Evolutionary conservation across 1,140 invertebrate genomes (phyloP).

Genomic region (Laupala kohalensis): DNA sequence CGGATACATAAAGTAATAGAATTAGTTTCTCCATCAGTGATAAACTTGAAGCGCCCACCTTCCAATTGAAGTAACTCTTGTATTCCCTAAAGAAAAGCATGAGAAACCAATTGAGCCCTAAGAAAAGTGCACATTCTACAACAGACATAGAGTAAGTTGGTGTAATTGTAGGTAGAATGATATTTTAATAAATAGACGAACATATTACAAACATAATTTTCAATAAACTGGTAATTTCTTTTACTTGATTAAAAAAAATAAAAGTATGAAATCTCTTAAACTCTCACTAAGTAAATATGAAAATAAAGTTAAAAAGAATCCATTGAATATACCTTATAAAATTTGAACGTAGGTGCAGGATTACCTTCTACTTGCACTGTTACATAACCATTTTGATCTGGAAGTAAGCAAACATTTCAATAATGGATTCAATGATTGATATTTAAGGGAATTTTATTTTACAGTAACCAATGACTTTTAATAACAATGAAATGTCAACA

Average conservation of each 20-base stretch:
- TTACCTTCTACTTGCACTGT: conserved; percentile 81
- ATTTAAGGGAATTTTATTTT: background rate
- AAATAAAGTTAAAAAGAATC: too few relatives aligned
- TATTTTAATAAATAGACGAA: too few relatives aligned
- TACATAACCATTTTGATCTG: conserved; percentile 79
- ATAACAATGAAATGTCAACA: background rate
- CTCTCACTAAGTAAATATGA: too few relatives aligned
- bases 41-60: conserved; percentile 81
- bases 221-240: too few relatives aligned
- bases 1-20: conserved; percentile 85
- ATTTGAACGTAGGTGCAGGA: conserved; percentile 87
- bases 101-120: too few relatives aligned
- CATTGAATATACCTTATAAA: conserved; percentile 72
- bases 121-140: too few relatives aligned
- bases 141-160: too few relatives aligned
- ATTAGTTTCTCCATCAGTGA: conserved; percentile 79
- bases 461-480: background rate
- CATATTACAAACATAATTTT: too few relatives aligned
- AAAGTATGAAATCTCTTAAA: too few relatives aligned
- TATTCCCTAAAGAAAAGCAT: conserved; percentile 37
- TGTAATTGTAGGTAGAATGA: too few relatives aligned
- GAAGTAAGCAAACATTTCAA: conserved; percentile 16
- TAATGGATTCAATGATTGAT: too few relatives aligned
- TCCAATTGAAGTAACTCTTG: conserved; percentile 67
- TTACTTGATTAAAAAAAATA: too few relatives aligned